A percentile compares a stretch with the other conserved stretches of the same genome.
phyloP scores from a whole-genome alignment of 2,797 vertebrate genomes.

The Enteromius mattozi region DNA sequence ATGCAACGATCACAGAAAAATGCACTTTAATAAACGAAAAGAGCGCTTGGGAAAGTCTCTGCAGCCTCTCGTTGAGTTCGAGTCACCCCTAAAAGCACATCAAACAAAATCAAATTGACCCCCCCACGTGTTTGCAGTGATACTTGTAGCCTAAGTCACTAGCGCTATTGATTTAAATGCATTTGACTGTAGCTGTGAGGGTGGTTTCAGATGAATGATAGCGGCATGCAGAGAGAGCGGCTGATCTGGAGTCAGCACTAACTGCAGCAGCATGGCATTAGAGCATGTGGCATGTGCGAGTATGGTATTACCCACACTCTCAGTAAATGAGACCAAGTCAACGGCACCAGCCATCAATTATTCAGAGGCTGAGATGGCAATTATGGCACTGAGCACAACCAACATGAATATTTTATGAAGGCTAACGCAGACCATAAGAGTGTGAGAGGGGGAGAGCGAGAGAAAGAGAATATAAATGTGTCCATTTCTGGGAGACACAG shows the following conservation, averaged over 20 bases:
- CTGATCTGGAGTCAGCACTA: constrained; percentile 73
- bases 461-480: constrained; percentile 63
- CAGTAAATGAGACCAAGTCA: constrained; percentile 92
- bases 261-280: constrained; percentile 89
- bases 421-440: constrained; percentile 99
- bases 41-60: background rate
- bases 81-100: constrained; percentile 36
- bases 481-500: constrained; percentile 51
- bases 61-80: background rate
- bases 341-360: constrained; percentile 97
- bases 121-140: constrained; percentile 5
- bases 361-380: constrained; percentile 99
- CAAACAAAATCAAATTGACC: constrained; percentile 21
- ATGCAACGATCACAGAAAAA: constrained; percentile 1
- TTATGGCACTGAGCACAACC: constrained; percentile 99
- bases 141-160: constrained; percentile 24
- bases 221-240: constrained; percentile 52
- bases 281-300: constrained; percentile 88
- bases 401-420: constrained; percentile 99
- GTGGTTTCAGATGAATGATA: constrained; percentile 60
- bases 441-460: constrained; percentile 95
- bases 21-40: constrained; percentile 18
- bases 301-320: constrained; percentile 87
- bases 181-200: constrained; percentile 49
- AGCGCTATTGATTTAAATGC: constrained; percentile 42